Evolutionary conservation across 2,113 vertebrate species (phyloP).

Genomic region (Periophthalmodon schlosseri): DNA sequence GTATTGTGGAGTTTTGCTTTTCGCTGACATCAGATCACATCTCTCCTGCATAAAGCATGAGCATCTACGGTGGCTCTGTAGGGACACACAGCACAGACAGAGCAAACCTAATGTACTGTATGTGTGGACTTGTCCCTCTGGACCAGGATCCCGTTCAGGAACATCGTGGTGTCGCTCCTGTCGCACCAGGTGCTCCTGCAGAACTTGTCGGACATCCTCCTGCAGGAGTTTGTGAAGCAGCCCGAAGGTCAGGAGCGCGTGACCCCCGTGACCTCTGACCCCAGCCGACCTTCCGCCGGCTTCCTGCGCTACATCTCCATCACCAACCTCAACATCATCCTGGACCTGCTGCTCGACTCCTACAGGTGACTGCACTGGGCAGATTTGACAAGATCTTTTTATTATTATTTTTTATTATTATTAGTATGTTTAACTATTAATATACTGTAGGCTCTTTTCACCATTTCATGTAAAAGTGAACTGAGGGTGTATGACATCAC

Average conservation of each 20-base stretch:
- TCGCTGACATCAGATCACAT: not conserved
- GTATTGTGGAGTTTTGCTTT: not conserved
- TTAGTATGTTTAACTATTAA: no score
- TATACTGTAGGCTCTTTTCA: no score
- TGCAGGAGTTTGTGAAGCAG: slow-evolving; percentile 93
- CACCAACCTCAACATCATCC: slow-evolving; percentile 94
- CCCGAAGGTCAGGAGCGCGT: slow-evolving; percentile 81
- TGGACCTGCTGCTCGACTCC: slow-evolving; percentile 95
- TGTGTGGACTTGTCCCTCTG: not conserved
- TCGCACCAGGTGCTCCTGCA: slow-evolving; percentile 97
- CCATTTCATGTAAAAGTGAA: no score
- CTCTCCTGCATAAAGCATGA: not conserved
- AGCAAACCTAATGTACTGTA: not conserved
- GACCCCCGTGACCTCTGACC: slow-evolving; percentile 76
- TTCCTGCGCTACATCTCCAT: slow-evolving; percentile 98
- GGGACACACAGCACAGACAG: not conserved
- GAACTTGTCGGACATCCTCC: slow-evolving; percentile 92
- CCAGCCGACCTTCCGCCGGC: slow-evolving; percentile 81
- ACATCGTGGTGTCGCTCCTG: slow-evolving; percentile 93
- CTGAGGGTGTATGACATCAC: no score
- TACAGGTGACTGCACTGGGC: slow-evolving; percentile 69
- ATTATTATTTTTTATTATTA: no score
- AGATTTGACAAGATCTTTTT: no score
- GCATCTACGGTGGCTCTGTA: not conserved
- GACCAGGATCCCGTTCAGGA: slow-evolving; percentile 92